A percentile compares a stretch with the other conserved stretches of the same genome.
Evolutionary conservation across 2,113 vertebrate species (phyloP).

Genomic region (Echinops telfairi): DNA sequence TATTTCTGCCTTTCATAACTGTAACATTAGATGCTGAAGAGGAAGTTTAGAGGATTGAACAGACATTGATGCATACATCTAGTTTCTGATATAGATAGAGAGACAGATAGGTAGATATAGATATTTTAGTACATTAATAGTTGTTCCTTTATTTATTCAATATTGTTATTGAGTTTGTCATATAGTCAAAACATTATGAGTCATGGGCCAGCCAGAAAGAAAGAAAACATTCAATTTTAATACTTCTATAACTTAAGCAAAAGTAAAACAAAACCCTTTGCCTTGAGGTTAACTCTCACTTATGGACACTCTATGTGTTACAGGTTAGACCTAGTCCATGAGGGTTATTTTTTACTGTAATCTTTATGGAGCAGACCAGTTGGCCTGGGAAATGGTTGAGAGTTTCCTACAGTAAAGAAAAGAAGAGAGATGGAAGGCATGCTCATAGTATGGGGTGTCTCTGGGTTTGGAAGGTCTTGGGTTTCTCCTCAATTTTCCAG

Average conservation of each 20-base stretch:
- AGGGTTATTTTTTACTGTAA: background rate
- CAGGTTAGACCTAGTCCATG: background rate
- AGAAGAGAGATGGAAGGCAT: background rate
- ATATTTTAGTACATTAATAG: background rate
- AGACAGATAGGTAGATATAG: background rate
- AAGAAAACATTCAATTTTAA: background rate
- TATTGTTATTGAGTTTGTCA: background rate
- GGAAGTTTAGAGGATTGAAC: background rate
- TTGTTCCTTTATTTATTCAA: conserved; percentile 2
- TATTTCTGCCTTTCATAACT: background rate
- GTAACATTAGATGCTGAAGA: background rate
- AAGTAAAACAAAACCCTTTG: background rate
- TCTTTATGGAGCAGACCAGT: too few relatives aligned
- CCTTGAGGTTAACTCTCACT: background rate
- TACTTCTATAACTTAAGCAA: background rate
- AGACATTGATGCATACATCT: background rate
- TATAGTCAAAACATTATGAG: background rate
- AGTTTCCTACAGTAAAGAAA: background rate
- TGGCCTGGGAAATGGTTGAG: background rate
- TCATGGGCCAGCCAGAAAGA: background rate
- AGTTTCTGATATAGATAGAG: background rate
- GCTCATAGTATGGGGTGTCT: background rate
- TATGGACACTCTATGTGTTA: background rate
- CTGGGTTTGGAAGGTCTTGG: background rate
- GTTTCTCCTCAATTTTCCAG: background rate